phyloP scores from a whole-genome alignment of 2,113 vertebrate species.

The Nothoprocta pentlandii region DNA sequence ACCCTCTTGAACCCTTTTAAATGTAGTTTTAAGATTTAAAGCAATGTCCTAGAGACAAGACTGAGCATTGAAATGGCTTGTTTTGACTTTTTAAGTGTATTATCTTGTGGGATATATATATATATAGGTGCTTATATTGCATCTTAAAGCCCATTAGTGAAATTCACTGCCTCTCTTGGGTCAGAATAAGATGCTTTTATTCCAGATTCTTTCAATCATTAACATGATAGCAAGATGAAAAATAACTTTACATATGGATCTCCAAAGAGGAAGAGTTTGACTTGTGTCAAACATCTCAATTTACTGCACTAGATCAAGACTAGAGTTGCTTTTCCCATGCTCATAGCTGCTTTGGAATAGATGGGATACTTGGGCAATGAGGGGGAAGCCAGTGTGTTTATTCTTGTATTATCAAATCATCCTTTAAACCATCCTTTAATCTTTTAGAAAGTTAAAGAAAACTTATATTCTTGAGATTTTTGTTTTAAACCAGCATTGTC shows the following conservation, averaged over 20 bases:
- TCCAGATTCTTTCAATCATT: background rate
- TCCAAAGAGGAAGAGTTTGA: background rate
- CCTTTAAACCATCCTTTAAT: constrained; percentile 20
- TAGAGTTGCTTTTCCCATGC: background rate
- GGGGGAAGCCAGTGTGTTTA: background rate
- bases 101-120: background rate
- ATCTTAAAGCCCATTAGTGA: background rate
- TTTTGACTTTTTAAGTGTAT: background rate
- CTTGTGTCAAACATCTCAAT: background rate
- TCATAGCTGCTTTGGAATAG: background rate
- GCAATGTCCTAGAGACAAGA: background rate
- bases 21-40: background rate
- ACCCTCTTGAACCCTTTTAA: background rate
- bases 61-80: background rate
- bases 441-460: background rate
- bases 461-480: constrained; percentile 3
- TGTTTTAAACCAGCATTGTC: background rate
- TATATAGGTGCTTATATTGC: background rate
- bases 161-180: background rate
- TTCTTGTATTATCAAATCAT: background rate
- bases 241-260: background rate
- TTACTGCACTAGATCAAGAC: background rate
- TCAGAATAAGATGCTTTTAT: background rate
- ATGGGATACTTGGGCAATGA: background rate
- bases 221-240: background rate